Conservation (phyloP, 2,888 invertebrate genomes). For the Dugesia japonica region DNA sequence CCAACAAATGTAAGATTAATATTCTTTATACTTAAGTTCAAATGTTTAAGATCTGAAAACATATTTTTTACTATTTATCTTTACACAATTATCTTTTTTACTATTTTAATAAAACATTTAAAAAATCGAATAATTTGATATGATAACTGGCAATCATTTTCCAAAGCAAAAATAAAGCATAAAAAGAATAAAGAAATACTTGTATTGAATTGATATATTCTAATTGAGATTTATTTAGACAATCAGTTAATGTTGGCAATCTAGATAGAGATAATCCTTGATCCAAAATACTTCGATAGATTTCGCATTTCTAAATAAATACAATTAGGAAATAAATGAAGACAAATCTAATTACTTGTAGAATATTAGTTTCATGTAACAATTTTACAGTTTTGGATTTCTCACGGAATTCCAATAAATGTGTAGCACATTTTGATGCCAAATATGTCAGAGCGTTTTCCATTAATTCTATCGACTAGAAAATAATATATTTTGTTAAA, state of each 20-base stretch:
- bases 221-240: background rate
- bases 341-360: background rate
- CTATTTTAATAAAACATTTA: too few relatives aligned
- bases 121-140: too few relatives aligned
- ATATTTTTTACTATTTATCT: too few relatives aligned
- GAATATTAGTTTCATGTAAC: background rate
- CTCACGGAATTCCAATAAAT: constrained; percentile 5
- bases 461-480: background rate
- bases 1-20: too few relatives aligned
- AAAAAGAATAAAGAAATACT: background rate
- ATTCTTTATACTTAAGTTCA: too few relatives aligned
- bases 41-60: too few relatives aligned
- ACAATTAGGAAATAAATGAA: background rate
- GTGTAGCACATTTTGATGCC: background rate
- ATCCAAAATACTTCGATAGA: background rate
- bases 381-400: background rate
- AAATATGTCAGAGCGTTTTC: constrained; percentile 9
- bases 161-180: too few relatives aligned
- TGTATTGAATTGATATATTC: background rate
- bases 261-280: background rate
- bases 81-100: too few relatives aligned
- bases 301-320: background rate
- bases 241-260: background rate
- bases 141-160: too few relatives aligned
- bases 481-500: too few relatives aligned